Evolutionary conservation across 2,888 invertebrate species (phyloP), one percentile per base, ranked within the genome.

Genomic region (Nipponacmea schrenckii): DNA sequence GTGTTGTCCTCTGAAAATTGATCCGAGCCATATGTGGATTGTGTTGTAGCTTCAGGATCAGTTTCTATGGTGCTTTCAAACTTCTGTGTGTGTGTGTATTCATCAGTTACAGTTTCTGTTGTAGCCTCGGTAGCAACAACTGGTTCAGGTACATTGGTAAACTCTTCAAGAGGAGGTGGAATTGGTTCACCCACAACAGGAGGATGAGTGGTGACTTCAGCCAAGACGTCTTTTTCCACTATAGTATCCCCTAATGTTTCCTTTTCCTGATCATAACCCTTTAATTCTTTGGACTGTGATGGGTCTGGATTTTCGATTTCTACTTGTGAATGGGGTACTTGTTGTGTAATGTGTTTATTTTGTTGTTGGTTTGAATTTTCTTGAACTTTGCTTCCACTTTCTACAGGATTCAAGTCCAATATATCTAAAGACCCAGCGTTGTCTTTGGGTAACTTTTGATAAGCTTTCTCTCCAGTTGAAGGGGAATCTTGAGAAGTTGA

Each of bases 321-420:
- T 10, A 39, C 39, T 39, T 39, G 39, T 8, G 62, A 24, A 26
- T 62, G 12, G 5, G 24, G 27, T 62, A 14, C 12, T 5, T 62
- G 26, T 62, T 62, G 62, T 1, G 24, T 48, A 46, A 31, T 56
- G 20, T 46, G 24, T 12, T 64, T 15, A 50, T 48, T 64, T 17
- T 64, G 67, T 10, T 67, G 62, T 68, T 68, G 56, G 56, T 62
- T 68, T 62, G 44, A 14, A 39, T 68, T 68, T 64, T 62, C 62
- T 17, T 48, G 50, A 39, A 24, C 15, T 39, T 24, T 46, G 31
- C 31, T 31, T 4, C 31, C 31, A 31, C 4, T 7, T 8, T 39
- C 39, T 10, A 39, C 39, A 39, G 39, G 39, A 10, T 39, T 39
- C 10, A 39, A 39, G 39, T 39, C 39, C 39, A 39, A 39, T 5